A percentile compares a stretch with the other conserved stretches of the same genome.
These are phyloP conservation scores for Fragum sueziense DNA, from an alignment of 2,888 invertebrate species.

Conservation along the genomic window DNA sequence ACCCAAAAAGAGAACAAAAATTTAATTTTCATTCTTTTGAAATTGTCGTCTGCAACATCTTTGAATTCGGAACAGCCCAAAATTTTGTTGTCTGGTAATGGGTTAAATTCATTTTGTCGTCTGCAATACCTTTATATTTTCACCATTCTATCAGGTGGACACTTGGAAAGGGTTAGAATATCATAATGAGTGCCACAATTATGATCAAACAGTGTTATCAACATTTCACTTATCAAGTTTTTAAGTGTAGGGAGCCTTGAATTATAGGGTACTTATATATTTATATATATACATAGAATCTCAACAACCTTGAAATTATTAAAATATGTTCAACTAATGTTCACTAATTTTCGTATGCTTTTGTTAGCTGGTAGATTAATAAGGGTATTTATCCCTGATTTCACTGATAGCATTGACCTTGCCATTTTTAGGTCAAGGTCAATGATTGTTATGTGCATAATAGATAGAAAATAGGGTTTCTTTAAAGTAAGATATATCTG, in stretches of 20 bases:
- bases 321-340: not conserved
- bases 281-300: constrained; percentile 11
- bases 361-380: not conserved
- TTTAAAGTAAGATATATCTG: not conserved
- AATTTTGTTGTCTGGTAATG: no score
- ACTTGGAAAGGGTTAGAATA: no score
- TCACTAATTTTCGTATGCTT: not conserved
- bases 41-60: no score
- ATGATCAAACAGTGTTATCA: not conserved
- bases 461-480: not conserved
- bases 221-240: constrained; percentile 8
- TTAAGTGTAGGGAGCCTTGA: not conserved
- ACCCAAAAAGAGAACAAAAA: no score
- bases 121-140: no score
- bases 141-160: no score
- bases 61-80: no score
- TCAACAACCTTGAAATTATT: constrained; percentile 10
- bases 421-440: not conserved
- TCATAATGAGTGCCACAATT: no score
- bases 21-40: no score
- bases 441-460: not conserved
- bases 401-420: not conserved
- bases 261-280: constrained; percentile 17
- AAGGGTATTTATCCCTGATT: constrained; percentile 16
- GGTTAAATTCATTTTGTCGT: no score